Conservation (phyloP, 1,140 invertebrate species). For the Cherax quadricarinatus region DNA sequence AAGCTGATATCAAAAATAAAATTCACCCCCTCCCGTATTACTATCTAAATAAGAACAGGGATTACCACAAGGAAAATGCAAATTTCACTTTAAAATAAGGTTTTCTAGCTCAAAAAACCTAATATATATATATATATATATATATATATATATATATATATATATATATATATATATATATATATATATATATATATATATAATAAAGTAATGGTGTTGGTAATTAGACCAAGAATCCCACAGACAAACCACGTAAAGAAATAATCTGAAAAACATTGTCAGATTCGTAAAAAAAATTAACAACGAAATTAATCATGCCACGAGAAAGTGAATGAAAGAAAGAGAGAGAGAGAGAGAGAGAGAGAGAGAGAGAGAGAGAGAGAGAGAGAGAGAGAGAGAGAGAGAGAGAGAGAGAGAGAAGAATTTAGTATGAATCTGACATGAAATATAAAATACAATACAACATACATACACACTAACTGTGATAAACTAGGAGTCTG, state of each 20-base stretch:
- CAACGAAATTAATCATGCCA: not conserved
- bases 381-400: constrained; percentile 11
- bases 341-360: not conserved
- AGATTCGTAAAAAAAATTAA: constrained; percentile 6
- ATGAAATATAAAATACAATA: too few relatives aligned
- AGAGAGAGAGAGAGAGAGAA: not conserved
- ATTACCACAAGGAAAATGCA: not conserved
- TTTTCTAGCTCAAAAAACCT: not conserved
- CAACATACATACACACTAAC: too few relatives aligned
- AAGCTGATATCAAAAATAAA: too few relatives aligned
- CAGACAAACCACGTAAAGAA: constrained; percentile 27
- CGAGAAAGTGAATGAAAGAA: not conserved
- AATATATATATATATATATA: too few relatives aligned
- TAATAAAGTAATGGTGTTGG: too few relatives aligned
- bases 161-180: too few relatives aligned
- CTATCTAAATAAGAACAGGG: too few relatives aligned
- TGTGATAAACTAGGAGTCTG: too few relatives aligned
- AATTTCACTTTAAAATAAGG: not conserved
- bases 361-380: constrained; percentile 1
- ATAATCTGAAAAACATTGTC: constrained; percentile 47
- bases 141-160: too few relatives aligned
- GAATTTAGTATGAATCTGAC: too few relatives aligned
- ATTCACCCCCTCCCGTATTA: too few relatives aligned
- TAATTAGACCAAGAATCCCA: constrained; percentile 12
- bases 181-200: too few relatives aligned